phyloP scores from a whole-genome alignment of 1,140 invertebrate species.

The Solen grandis region DNA sequence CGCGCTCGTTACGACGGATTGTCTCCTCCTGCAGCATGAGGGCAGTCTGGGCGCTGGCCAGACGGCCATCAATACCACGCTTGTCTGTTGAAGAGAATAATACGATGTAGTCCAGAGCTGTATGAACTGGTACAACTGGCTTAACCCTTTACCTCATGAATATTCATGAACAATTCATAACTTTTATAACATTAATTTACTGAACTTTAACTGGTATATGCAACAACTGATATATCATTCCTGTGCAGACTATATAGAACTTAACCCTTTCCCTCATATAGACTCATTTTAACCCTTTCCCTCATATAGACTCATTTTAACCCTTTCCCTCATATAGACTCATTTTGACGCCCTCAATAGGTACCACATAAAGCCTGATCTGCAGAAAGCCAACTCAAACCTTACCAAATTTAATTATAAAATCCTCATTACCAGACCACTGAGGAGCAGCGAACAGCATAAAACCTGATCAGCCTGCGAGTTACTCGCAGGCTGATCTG shows the following conservation, averaged over 20 bases:
- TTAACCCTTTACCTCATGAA: not conserved
- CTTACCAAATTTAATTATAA: too few species aligned
- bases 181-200: not conserved
- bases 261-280: not conserved
- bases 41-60: slow-evolving; percentile 80
- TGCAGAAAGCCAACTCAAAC: too few species aligned
- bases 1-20: slow-evolving; percentile 89
- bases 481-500: too few species aligned
- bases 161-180: not conserved
- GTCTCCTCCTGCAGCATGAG: slow-evolving; percentile 84
- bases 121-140: not conserved
- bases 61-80: slow-evolving; percentile 79
- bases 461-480: too few species aligned
- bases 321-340: too few species aligned
- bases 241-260: not conserved
- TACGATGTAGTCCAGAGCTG: not conserved
- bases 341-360: too few species aligned
- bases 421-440: too few species aligned
- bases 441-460: too few species aligned
- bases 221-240: not conserved
- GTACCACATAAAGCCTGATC: too few species aligned
- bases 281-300: too few species aligned
- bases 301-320: too few species aligned
- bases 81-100: slow-evolving; percentile 74
- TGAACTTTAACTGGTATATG: not conserved